Conservation (phyloP, 1,140 invertebrate species). For the Homalodisca vitripennis region DNA sequence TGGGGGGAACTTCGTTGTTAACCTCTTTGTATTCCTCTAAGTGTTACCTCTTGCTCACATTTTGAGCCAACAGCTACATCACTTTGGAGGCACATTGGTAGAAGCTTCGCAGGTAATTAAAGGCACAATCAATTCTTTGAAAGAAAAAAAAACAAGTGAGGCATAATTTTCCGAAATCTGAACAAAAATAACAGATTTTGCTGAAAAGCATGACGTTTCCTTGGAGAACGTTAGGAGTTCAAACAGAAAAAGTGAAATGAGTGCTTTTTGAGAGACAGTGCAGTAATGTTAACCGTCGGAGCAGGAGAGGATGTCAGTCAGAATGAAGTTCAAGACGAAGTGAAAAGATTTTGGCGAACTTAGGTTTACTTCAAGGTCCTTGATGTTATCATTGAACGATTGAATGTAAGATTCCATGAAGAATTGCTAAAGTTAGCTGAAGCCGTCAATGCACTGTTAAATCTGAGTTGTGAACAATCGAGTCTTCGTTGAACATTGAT, state of each 20-base stretch:
- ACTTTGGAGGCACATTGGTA: not conserved
- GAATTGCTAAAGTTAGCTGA: constrained; percentile 9
- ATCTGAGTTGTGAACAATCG: not conserved
- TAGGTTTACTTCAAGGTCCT: constrained; percentile 3
- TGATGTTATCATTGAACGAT: no score
- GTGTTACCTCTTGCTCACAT: constrained; percentile 1
- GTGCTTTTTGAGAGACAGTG: constrained; percentile 15
- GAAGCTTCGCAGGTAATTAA: no score
- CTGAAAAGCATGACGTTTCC: no score
- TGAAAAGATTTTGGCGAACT: constrained; percentile 4
- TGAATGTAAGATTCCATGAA: constrained; percentile 17
- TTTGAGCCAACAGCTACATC: no score
- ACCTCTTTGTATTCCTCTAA: constrained; percentile 13
- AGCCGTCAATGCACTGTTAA: not conserved
- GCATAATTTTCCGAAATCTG: not conserved
- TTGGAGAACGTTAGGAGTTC: constrained; percentile 9
- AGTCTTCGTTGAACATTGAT: not conserved
- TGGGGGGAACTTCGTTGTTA: no score
- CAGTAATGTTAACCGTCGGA: constrained; percentile 6
- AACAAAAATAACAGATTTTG: constrained; percentile 6
- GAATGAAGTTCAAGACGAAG: not conserved
- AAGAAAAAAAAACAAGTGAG: constrained; percentile 5
- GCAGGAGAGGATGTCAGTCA: no score
- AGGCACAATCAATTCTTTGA: no score
- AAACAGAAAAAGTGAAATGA: constrained; percentile 34